These are phyloP conservation scores for Lagenorhynchus albirostris DNA, from an alignment of 2,113 vertebrate genomes.

Conservation along the genomic window DNA sequence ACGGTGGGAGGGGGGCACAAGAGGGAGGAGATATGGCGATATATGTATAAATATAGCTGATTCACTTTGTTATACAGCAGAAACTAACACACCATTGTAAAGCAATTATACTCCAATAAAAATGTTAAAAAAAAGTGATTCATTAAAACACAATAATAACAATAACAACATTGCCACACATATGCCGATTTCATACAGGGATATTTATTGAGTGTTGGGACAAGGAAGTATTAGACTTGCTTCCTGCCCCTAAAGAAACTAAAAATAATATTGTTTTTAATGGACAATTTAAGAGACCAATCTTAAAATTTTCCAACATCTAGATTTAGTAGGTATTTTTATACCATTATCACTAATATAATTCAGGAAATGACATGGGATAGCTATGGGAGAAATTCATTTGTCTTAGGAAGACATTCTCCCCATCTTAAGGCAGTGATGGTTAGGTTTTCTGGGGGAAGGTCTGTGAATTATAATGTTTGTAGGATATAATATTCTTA, in stretches of 20 bases:
- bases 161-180: not conserved
- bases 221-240: not conserved
- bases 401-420: not conserved
- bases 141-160: not conserved
- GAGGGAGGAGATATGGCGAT: too few relatives aligned
- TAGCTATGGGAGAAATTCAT: not conserved
- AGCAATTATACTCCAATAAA: too few relatives aligned
- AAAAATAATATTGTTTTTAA: not conserved
- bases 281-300: not conserved
- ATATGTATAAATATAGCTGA: too few relatives aligned
- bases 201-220: not conserved
- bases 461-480: not conserved
- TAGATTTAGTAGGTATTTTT: not conserved
- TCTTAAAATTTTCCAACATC: not conserved
- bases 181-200: not conserved
- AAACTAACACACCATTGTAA: too few relatives aligned
- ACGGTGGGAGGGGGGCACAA: too few relatives aligned
- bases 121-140: not conserved
- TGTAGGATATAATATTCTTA: not conserved
- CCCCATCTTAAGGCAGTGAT: not conserved
- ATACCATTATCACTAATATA: not conserved
- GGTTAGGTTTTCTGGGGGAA: not conserved
- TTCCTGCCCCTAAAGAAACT: not conserved
- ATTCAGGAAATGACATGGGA: not conserved
- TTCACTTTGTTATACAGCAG: too few relatives aligned